Percentiles rank a stretch among this genome's conserved stretches.
phyloP scores from a whole-genome alignment of 2,888 invertebrate species.

The Clistopyga incitator region DNA sequence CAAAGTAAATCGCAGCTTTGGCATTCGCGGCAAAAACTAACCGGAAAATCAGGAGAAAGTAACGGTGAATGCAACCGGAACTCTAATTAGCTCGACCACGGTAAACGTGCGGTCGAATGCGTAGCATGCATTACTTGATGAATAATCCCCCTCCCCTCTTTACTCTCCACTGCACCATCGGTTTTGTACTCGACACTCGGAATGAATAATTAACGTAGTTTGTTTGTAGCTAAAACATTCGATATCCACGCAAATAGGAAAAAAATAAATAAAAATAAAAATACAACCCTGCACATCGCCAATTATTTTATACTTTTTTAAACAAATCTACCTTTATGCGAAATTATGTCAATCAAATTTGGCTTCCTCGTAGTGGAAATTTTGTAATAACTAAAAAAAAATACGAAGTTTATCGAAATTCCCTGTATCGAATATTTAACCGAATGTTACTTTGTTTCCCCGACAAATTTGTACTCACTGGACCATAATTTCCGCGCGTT shows the following conservation, averaged over 20 bases:
- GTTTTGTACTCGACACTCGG: conserved; percentile 20
- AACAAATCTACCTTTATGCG: too few relatives aligned
- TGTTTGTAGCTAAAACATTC: conserved; percentile 18
- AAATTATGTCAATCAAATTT: too few relatives aligned
- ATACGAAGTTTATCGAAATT: too few relatives aligned
- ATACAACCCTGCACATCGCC: too few relatives aligned
- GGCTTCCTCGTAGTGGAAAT: too few relatives aligned
- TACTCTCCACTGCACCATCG: not conserved
- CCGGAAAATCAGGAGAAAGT: conserved; percentile 3
- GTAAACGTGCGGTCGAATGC: conserved; percentile 19
- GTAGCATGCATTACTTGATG: conserved; percentile 33
- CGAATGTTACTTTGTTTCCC: too few relatives aligned
- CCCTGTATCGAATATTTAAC: too few relatives aligned
- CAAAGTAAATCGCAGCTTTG: not conserved
- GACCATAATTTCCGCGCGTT: too few relatives aligned
- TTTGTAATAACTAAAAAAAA: too few relatives aligned
- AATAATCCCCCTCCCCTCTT: not conserved
- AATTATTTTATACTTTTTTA: too few relatives aligned
- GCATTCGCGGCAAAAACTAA: not conserved
- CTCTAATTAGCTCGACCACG: conserved; percentile 29
- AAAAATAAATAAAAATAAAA: too few relatives aligned
- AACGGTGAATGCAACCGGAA: conserved; percentile 17
- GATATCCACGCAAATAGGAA: not conserved
- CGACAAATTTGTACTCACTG: too few relatives aligned
- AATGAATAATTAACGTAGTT: conserved; percentile 49